Evolutionary conservation across 2,797 vertebrate genomes (phyloP).

Genomic region (Girardinus metallicus): DNA sequence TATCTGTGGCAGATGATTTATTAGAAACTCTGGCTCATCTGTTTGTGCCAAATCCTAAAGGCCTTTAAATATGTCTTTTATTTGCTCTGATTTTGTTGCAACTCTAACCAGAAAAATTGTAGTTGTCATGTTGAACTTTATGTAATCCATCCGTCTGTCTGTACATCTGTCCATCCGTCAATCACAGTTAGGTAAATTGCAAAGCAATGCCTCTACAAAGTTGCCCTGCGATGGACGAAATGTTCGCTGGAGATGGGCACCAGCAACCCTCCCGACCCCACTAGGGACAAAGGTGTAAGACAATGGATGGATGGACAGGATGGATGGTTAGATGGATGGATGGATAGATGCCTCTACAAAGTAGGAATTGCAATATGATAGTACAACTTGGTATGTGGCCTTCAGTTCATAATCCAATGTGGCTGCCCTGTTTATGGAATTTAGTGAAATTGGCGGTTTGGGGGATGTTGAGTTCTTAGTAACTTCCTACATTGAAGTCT

Average conservation of each 20-base stretch:
- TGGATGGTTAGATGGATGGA: too few species aligned
- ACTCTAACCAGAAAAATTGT: not conserved
- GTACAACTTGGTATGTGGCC: not conserved
- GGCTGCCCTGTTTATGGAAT: not conserved
- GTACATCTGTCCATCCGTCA: not conserved
- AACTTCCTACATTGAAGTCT: not conserved
- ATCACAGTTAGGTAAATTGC: not conserved
- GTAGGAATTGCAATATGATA: not conserved
- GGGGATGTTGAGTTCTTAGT: not conserved
- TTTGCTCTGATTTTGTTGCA: slow-evolving; percentile 8
- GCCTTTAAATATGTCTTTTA: slow-evolving; percentile 24
- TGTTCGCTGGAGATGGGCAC: too few species aligned
- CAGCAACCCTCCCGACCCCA: too few species aligned
- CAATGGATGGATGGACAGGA: too few species aligned
- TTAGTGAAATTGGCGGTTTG: not conserved
- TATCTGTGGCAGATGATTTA: slow-evolving; percentile 40
- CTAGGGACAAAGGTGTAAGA: too few species aligned
- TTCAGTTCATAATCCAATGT: not conserved
- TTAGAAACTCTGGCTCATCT: slow-evolving; percentile 24
- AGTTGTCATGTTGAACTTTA: not conserved
- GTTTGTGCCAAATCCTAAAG: slow-evolving; percentile 23
- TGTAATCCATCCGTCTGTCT: not conserved
- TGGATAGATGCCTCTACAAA: not conserved
- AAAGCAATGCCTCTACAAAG: not conserved
- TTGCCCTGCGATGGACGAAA: too few species aligned